These are phyloP conservation scores for Aldrovandia affinis DNA, from an alignment of 2,797 vertebrate genomes.

Conservation along the genomic window DNA sequence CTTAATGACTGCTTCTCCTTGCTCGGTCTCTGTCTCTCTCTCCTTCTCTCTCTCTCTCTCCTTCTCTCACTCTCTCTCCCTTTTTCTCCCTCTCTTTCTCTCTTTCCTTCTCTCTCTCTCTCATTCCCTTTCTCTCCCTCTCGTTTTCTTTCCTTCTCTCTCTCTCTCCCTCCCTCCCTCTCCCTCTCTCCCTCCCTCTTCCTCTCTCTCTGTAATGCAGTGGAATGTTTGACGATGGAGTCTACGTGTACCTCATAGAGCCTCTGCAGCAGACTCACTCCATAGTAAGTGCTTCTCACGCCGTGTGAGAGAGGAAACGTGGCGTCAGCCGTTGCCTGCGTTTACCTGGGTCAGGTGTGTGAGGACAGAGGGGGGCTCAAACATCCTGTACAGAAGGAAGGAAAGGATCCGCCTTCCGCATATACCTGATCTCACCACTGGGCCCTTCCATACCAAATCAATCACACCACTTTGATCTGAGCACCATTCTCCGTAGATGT, in stretches of 20 bases:
- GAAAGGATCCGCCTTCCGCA: too few species aligned
- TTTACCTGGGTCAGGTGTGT: too few species aligned
- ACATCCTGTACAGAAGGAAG: too few species aligned
- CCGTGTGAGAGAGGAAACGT: neutral
- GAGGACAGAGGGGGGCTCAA: too few species aligned
- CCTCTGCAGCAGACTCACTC: conserved; percentile 83
- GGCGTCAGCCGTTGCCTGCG: too few species aligned
- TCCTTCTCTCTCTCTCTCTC: conserved; percentile 39
- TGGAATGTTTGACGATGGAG: conserved; percentile 92
- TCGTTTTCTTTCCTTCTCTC: conserved; percentile 54
- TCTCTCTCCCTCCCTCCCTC: conserved; percentile 27
- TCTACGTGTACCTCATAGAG: conserved; percentile 88
- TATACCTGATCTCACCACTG: too few species aligned
- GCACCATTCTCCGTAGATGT: too few species aligned
- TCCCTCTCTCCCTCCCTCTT: conserved; percentile 40
- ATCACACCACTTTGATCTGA: too few species aligned
- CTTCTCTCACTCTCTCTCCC: conserved; percentile 44
- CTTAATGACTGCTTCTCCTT: conserved; percentile 52
- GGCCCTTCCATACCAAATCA: too few species aligned
- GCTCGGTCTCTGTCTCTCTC: neutral
- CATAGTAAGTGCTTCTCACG: conserved; percentile 78
- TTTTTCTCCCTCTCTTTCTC: conserved; percentile 39
- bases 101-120: conserved; percentile 31
- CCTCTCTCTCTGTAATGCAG: conserved; percentile 46
- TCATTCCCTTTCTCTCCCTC: too few species aligned